These are phyloP conservation scores for Agrypnus murinus DNA, from an alignment of 2,888 invertebrate species.

Conservation along the genomic window DNA sequence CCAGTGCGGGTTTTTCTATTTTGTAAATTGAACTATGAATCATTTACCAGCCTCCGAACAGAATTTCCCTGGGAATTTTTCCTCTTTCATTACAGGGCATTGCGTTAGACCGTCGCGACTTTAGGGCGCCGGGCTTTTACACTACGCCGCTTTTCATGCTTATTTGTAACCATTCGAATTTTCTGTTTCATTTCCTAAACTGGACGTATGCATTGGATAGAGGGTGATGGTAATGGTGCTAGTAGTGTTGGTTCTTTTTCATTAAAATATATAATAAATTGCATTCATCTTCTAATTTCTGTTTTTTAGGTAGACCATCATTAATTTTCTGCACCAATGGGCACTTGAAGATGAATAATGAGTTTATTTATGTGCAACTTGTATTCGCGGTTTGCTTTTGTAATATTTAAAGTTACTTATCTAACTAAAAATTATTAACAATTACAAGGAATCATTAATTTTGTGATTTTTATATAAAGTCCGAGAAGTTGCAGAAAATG, in stretches of 20 bases:
- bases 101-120: slow-evolving; percentile 58
- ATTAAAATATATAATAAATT: slow-evolving; percentile 31
- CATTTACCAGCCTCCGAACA: slow-evolving; percentile 50
- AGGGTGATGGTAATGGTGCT: not conserved
- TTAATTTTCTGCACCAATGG: slow-evolving; percentile 31
- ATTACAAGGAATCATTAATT: not conserved
- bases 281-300: slow-evolving; percentile 29
- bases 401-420: slow-evolving; percentile 17
- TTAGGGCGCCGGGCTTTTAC: slow-evolving; percentile 58
- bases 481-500: not conserved
- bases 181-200: slow-evolving; percentile 36
- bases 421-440: slow-evolving; percentile 6
- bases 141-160: slow-evolving; percentile 38
- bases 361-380: slow-evolving; percentile 32
- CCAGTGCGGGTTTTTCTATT: slow-evolving; percentile 50
- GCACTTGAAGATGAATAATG: slow-evolving; percentile 31
- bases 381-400: not conserved
- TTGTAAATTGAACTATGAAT: slow-evolving; percentile 59
- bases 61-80: slow-evolving; percentile 47
- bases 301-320: slow-evolving; percentile 30
- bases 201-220: not conserved
- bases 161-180: slow-evolving; percentile 49
- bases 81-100: slow-evolving; percentile 51
- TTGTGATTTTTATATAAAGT: not conserved
- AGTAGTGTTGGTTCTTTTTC: not conserved